A percentile compares a stretch with the other conserved stretches of the same genome.
Conservation (phyloP, 2,113 vertebrate genomes). For the Tachycineta bicolor region DNA sequence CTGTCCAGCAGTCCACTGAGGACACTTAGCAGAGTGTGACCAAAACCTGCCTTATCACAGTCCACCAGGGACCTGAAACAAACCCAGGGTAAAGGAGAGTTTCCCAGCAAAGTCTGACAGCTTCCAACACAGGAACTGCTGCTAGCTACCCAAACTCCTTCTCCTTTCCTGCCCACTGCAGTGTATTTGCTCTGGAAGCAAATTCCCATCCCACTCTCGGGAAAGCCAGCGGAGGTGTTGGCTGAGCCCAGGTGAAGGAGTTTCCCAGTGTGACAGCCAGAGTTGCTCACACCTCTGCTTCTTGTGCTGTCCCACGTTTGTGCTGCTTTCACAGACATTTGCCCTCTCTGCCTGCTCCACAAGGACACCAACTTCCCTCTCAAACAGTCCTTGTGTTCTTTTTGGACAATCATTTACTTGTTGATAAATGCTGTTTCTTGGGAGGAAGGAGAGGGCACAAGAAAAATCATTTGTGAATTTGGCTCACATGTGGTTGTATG, state of each 20-base stretch:
- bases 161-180: neutral
- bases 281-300: neutral
- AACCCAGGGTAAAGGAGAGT: neutral
- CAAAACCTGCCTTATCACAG: constrained; percentile 30
- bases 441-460: neutral
- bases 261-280: neutral
- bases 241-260: neutral
- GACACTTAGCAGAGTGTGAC: constrained; percentile 35
- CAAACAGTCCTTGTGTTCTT: neutral
- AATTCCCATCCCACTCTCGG: neutral
- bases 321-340: neutral
- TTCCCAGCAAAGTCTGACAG: neutral
- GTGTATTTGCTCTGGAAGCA: neutral
- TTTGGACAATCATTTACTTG: constrained; percentile 54
- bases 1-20: neutral
- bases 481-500: neutral
- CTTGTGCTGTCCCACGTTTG: rapidly evolving
- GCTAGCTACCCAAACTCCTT: neutral
- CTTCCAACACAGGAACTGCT: neutral
- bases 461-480: neutral
- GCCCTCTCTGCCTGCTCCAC: neutral
- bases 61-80: constrained; percentile 14
- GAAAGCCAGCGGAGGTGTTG: neutral
- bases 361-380: neutral
- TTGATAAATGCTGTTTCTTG: neutral